Evolutionary conservation across 2,888 invertebrate species (phyloP), one percentile per base, ranked within the genome.

Genomic region (Heteromurus nitidus): DNA sequence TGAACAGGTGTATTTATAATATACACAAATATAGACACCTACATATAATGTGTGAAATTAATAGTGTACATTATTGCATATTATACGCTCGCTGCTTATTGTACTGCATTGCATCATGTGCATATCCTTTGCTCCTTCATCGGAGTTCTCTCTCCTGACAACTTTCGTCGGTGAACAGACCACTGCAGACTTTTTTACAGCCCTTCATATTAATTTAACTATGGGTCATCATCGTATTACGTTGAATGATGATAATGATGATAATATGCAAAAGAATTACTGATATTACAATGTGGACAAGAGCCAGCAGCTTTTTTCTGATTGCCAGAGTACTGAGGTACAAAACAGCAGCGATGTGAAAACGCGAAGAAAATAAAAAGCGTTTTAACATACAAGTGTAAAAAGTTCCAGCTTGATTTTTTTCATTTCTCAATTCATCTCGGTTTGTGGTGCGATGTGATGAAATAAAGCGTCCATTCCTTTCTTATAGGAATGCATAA

Each of bases 241-340:
- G 64, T 62, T 67, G 75, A n/a, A 65, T 75, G 73, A 64, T 74
- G n/a, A 62, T 73, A 67, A 75, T 75, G 67, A 75, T 30, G 75
- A 75, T 75, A 75, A 75, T 75, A 75, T 67, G 75, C 75, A 75
- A 75, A 75, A 47, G 75, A 75, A 75, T 62, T 30, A 36, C 62
- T 53, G 50, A 69, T 53, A 69, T 70, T 55, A 58, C 30, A 58
- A 58, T 53, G 42, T 58, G 58, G 70, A 70, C 58, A 70, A 58
- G 70, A 13, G 31, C 55, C 22, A 42, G 26, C 42, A 47, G n/a
- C 47, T 11, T 47, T 47, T 11, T 36, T 36, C 5, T 47, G 26
- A 55, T 55, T 55, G 55, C 55, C 13, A 26, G 55, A 11, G n/a
- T 47, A n/a, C n/a, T 11, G 9, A 50, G 50, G 20, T 3, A n/a